phyloP scores from a whole-genome alignment of 2,113 vertebrate genomes.

The Xyrauchen texanus region DNA sequence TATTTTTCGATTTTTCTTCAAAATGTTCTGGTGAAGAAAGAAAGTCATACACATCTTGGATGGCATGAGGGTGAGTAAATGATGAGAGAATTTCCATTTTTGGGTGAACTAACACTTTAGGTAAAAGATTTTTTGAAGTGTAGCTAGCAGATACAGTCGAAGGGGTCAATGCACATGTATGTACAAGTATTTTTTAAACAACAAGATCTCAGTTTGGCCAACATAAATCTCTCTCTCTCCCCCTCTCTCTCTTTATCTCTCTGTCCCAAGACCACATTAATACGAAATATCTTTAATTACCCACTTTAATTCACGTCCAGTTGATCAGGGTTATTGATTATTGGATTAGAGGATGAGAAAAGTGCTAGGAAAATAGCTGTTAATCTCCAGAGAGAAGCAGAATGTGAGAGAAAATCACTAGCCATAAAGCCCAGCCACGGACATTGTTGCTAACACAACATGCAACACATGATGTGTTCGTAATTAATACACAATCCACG shows the following conservation, averaged over 20 bases:
- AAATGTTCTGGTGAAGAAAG: too few species aligned
- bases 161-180: too few species aligned
- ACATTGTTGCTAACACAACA: too few species aligned
- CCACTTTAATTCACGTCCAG: neutral
- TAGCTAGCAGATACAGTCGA: too few species aligned
- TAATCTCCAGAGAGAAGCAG: neutral
- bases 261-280: neutral
- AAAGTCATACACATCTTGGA: too few species aligned
- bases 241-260: neutral
- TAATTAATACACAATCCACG: conserved; percentile 35
- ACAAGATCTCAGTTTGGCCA: neutral
- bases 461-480: neutral
- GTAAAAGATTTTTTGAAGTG: too few species aligned
- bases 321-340: conserved; percentile 7
- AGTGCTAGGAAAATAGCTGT: conserved; percentile 2
- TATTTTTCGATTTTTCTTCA: too few species aligned
- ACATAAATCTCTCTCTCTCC: neutral
- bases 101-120: too few species aligned
- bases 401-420: conserved; percentile 6
- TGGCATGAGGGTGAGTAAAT: too few species aligned
- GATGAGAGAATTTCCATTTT: too few species aligned
- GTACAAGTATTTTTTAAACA: too few species aligned
- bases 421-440: neutral
- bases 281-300: neutral
- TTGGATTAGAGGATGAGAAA: neutral